A percentile compares a stretch with the other conserved stretches of the same genome.
These are phyloP conservation scores for Cerastis rubricosa DNA, from an alignment of 2,888 invertebrate species.

Conservation along the genomic window DNA sequence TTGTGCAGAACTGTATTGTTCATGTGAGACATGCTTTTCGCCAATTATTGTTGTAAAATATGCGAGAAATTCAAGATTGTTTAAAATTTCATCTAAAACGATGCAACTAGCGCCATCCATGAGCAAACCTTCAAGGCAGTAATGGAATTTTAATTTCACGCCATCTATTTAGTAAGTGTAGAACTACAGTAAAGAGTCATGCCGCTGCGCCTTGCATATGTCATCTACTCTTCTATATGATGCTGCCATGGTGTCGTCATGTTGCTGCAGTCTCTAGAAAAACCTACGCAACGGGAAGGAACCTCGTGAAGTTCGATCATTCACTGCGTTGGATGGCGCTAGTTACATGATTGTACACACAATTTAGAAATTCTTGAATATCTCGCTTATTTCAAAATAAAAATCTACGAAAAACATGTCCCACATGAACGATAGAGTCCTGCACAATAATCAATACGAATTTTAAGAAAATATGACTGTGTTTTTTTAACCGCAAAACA, in stretches of 20 bases:
- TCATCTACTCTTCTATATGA: too few relatives aligned
- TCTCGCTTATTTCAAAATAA: too few relatives aligned
- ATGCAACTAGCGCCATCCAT: slow-evolving; percentile 34
- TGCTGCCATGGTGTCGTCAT: too few relatives aligned
- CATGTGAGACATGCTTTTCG: neutral
- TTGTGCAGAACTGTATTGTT: neutral
- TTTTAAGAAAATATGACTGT: neutral
- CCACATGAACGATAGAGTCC: too few relatives aligned
- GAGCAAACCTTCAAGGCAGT: neutral
- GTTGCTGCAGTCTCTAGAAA: too few relatives aligned
- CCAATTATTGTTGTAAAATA: neutral
- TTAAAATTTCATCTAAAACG: neutral
- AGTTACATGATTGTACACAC: too few relatives aligned
- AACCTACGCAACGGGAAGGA: too few relatives aligned
- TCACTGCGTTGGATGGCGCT: too few relatives aligned
- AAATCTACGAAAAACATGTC: too few relatives aligned
- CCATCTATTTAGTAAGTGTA: neutral
- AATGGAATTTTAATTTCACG: neutral
- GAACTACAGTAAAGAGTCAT: slow-evolving; percentile 45
- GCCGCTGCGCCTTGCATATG: slow-evolving; percentile 69
- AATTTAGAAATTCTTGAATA: too few relatives aligned
- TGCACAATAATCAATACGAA: neutral
- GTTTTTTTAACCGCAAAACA: slow-evolving; percentile 10
- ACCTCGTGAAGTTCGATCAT: too few relatives aligned
- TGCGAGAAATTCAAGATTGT: slow-evolving; percentile 1